These are phyloP conservation scores for Borostomias antarcticus DNA, from an alignment of 2,797 vertebrate genomes.

Conservation along the genomic window DNA sequence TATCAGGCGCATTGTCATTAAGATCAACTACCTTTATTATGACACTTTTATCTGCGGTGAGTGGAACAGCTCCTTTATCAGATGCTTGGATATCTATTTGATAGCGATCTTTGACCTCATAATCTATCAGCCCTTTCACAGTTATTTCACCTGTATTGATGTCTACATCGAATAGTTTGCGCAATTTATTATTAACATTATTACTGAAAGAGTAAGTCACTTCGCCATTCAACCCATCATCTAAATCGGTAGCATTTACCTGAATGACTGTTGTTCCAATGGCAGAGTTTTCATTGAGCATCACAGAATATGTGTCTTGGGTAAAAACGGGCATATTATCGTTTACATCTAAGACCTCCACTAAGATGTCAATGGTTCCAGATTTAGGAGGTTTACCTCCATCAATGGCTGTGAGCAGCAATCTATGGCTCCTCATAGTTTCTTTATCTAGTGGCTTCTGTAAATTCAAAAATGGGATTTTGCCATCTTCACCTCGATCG, in stretches of 20 bases:
- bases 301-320: constrained; percentile 61
- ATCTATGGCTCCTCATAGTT: constrained; percentile 56
- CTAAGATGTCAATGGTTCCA: constrained; percentile 55
- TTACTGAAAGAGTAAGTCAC: constrained; percentile 59
- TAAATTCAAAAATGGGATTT: constrained; percentile 69
- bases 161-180: constrained; percentile 68
- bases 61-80: constrained; percentile 62
- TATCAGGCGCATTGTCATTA: constrained; percentile 78
- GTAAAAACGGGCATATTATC: constrained; percentile 77
- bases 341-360: constrained; percentile 79
- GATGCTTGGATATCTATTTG: constrained; percentile 75
- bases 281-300: constrained; percentile 68
- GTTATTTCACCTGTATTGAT: constrained; percentile 65
- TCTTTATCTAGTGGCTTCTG: constrained; percentile 78
- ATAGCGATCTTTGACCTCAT: constrained; percentile 73
- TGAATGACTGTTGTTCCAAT: constrained; percentile 70
- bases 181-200: constrained; percentile 48
- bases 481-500: constrained; percentile 62
- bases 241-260: constrained; percentile 74
- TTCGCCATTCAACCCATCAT: constrained; percentile 60
- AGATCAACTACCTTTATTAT: constrained; percentile 71
- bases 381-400: constrained; percentile 74
- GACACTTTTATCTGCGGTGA: constrained; percentile 73
- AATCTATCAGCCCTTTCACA: constrained; percentile 76
- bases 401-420: constrained; percentile 74